A percentile compares a stretch with the other conserved stretches of the same genome.
phyloP scores from a whole-genome alignment of 2,888 invertebrate genomes.

The Raillietiella orientalis region DNA sequence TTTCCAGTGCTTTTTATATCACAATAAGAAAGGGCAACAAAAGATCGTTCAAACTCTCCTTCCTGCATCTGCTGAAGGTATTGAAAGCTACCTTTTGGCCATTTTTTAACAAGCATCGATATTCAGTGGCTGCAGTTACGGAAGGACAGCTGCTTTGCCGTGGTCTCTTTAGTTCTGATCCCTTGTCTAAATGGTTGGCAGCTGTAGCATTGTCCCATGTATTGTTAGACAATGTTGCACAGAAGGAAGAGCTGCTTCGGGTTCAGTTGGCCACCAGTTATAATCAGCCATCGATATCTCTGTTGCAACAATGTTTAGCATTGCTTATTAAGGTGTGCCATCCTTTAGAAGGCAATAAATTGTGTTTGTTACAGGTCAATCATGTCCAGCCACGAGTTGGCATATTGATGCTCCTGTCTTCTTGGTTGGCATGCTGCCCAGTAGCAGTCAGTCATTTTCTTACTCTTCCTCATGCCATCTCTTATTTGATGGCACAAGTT shows the following conservation, averaged over 20 bases:
- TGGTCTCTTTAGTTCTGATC: conserved; percentile 58
- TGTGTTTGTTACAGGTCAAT: conserved; percentile 17
- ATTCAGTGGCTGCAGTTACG: no score
- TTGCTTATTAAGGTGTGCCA: conserved; percentile 28
- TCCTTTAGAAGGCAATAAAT: conserved; percentile 3
- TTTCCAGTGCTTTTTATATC: conserved; percentile 78
- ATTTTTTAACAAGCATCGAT: conserved; percentile 1
- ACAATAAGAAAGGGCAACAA: conserved; percentile 61
- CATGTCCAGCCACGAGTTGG: conserved; percentile 57
- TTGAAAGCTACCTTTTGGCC: conserved; percentile 5
- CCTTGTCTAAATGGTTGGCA: conserved; percentile 81
- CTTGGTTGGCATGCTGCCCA: conserved; percentile 58
- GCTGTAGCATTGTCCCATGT: conserved; percentile 67
- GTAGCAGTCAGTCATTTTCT: conserved; percentile 52
- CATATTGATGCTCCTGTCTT: conserved; percentile 55
- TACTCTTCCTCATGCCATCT: conserved; percentile 38
- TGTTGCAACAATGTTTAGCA: conserved; percentile 59
- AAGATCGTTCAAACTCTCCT: conserved; percentile 66
- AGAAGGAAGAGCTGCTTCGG: conserved; percentile 58
- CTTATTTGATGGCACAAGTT: conserved; percentile 36
- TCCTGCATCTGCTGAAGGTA: conserved; percentile 45
- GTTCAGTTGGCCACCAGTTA: conserved; percentile 61
- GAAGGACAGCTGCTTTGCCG: conserved; percentile 80
- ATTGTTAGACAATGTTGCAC: conserved; percentile 34
- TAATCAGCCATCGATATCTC: conserved; percentile 50